Percentiles rank a stretch among this genome's conserved stretches.
Evolutionary conservation across 1,140 invertebrate species (phyloP).

Genomic region (Dufourea novaeangliae): DNA sequence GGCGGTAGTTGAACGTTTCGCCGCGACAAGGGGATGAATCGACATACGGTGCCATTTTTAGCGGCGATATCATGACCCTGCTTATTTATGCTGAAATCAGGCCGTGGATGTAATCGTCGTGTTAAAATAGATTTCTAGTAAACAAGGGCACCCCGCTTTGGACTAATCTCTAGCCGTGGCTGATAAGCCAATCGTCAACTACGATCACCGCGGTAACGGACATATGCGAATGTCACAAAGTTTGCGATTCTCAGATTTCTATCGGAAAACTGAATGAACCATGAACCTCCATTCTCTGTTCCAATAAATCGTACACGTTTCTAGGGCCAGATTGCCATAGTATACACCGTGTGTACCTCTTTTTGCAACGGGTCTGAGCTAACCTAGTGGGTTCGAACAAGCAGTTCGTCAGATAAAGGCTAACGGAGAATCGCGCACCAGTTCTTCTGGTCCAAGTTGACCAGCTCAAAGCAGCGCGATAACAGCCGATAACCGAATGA

Average conservation of each 20-base stretch:
- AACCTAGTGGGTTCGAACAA: no score
- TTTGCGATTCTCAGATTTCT: not conserved
- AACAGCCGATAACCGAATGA: slow-evolving; percentile 14
- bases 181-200: slow-evolving; percentile 65
- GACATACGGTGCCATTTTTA: not conserved
- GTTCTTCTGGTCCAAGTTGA: not conserved
- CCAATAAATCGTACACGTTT: no score
- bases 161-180: slow-evolving; percentile 53
- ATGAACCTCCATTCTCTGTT: no score
- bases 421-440: no score
- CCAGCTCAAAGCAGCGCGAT: not conserved
- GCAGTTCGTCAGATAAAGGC: no score
- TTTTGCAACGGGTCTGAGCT: no score
- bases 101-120: slow-evolving; percentile 62
- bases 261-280: no score
- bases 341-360: no score
- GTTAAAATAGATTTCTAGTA: slow-evolving; percentile 74
- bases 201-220: slow-evolving; percentile 2
- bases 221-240: not conserved
- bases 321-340: no score
- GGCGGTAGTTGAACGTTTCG: no score
- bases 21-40: not conserved
- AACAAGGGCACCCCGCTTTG: slow-evolving; percentile 73
- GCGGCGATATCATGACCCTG: slow-evolving; percentile 46
- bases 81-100: slow-evolving; percentile 70